These are phyloP conservation scores for Mus minutoides DNA, from an alignment of 2,797 vertebrate species.

Conservation along the genomic window DNA sequence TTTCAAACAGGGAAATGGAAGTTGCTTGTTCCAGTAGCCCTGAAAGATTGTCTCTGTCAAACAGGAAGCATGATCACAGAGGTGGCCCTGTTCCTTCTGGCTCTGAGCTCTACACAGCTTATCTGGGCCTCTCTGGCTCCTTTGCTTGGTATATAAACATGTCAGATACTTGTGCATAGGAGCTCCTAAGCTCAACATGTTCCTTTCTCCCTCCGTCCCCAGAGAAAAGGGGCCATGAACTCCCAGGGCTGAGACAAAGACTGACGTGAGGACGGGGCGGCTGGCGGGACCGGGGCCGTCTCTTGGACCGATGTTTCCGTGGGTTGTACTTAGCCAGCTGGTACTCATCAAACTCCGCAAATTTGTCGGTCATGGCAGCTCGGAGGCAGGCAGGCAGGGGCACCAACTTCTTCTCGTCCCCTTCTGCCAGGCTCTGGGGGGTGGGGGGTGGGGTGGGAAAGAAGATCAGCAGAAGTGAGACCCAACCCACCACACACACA, in stretches of 20 bases:
- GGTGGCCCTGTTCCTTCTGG: not conserved
- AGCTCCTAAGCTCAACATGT: not conserved
- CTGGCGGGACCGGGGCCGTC: not conserved
- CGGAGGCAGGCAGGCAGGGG: conserved; percentile 92
- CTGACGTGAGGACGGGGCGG: conserved; percentile 65
- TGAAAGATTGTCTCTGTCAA: not conserved
- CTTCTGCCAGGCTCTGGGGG: conserved; percentile 84
- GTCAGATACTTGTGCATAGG: not conserved
- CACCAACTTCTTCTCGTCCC: conserved; percentile 14
- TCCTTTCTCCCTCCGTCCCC: not conserved
- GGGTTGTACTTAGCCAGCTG: conserved; percentile 96
- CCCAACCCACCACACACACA: not conserved
- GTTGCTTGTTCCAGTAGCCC: not conserved
- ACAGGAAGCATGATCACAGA: not conserved
- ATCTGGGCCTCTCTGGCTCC: not conserved
- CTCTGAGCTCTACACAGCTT: not conserved
- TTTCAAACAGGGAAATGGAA: conserved; percentile 29
- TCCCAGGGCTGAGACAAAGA: not conserved
- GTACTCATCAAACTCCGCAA: conserved; percentile 93
- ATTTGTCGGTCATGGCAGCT: conserved; percentile 91
- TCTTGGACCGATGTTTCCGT: conserved; percentile 91
- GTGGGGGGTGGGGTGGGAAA: too few relatives aligned
- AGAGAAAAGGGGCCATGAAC: not conserved
- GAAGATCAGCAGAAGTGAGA: not conserved
- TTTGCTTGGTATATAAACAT: not conserved